Base-by-base conservation (phyloP, 2,113 vertebrate genomes). In the Pipa parva region DNA sequence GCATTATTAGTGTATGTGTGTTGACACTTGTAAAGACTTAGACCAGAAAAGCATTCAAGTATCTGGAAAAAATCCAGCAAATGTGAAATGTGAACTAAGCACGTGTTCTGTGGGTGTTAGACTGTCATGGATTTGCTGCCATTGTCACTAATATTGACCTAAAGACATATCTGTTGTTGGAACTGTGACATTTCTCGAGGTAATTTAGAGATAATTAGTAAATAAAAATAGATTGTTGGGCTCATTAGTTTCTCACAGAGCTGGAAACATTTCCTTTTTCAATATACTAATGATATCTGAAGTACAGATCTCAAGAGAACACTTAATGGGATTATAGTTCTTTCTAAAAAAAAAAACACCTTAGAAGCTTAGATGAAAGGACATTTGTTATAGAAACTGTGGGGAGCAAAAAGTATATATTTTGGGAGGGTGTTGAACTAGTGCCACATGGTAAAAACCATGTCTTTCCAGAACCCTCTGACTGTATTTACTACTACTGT, bases 31-130 rank as follows among this genome's bases (percentile, higher is more conserved):
- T 75, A 78, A 74, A 73, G 76, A 72, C 72, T 75, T 78, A 85
- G 75, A 76, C 65, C 81, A 85, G 77, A 57, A 76, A 80, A 82
- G 81, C 78, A 84, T 78, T 63, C 3, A 68, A 79, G 75, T 66
- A 55, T 79, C 79, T 86, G 79, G 79, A 75, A 63, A 83, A 77
- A 78, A 80, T 75, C 85, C 86, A 89, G 79, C 80, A 78, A 80
- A 78, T 68, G 80, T 71, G 80, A 75, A 84, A 84, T 77, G 83
- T 69, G 77, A 76, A 74, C 3, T 66, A 73, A 80, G 78, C 79
- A 77, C 78, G 81, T 77, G 72, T 76, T 82, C 76, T 55, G 60
- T 61, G 65, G 65, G 65, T 69, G 65, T 60, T 69, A 69, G 51
- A 28, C 59, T 52, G 57, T 45, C 27, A 24, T 25, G 13, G 24